Conservation (phyloP, 1,140 invertebrate species). For the Lepidurus arcticus region DNA sequence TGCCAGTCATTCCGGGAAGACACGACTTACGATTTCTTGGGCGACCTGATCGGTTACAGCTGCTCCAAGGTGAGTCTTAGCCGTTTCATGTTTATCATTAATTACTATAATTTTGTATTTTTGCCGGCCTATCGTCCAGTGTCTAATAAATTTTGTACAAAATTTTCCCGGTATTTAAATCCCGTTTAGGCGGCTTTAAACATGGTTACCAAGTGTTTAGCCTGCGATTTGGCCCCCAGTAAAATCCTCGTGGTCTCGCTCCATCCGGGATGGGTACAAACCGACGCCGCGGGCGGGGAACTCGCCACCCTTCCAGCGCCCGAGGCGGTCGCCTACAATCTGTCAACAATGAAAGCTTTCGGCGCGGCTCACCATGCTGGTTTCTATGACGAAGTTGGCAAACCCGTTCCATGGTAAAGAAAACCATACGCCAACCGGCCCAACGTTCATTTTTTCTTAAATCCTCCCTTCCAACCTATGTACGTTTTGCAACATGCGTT, state of each 20-base stretch:
- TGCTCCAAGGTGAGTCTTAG: background rate
- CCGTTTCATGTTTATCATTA: background rate
- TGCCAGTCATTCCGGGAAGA: background rate
- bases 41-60: background rate
- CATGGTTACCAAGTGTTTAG: constrained; percentile 76
- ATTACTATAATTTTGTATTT: too few relatives aligned
- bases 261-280: constrained; percentile 87
- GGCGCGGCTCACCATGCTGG: background rate
- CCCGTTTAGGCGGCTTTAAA: constrained; percentile 66
- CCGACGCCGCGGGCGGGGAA: constrained; percentile 70
- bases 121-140: too few relatives aligned
- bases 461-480: constrained; percentile 14
- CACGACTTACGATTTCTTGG: background rate
- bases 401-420: background rate
- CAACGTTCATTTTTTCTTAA: background rate
- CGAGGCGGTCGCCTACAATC: background rate
- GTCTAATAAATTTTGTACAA: too few relatives aligned
- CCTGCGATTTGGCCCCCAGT: constrained; percentile 67
- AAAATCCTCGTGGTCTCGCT: constrained; percentile 67
- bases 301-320: background rate
- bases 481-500: background rate
- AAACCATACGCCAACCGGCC: background rate
- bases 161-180: too few relatives aligned
- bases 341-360: background rate
- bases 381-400: background rate